Evolutionary conservation across 2,113 vertebrate genomes (phyloP).

Genomic region (Lasiurus borealis): DNA sequence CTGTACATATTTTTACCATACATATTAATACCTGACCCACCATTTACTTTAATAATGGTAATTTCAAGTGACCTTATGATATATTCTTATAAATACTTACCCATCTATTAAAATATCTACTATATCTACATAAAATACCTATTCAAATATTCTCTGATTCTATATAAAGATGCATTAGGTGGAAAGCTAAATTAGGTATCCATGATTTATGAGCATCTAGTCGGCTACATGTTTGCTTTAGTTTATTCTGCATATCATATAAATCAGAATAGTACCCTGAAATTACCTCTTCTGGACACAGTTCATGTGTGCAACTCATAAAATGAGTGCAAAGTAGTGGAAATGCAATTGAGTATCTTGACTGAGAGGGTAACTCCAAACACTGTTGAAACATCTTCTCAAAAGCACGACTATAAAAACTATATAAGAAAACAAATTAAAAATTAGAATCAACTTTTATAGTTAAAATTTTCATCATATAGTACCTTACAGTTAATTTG

Average conservation of each 20-base stretch:
- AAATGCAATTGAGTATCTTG: conserved; percentile 98
- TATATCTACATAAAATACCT: neutral
- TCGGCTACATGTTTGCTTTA: neutral
- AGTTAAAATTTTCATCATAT: neutral
- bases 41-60: conserved; percentile 53
- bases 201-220: neutral
- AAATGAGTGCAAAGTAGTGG: conserved; percentile 99
- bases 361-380: conserved; percentile 98
- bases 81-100: neutral
- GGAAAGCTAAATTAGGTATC: neutral
- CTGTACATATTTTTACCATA: neutral
- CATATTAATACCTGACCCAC: neutral
- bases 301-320: conserved; percentile 99
- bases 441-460: conserved; percentile 62
- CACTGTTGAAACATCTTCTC: conserved; percentile 99
- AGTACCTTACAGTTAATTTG: neutral
- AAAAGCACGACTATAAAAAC: conserved; percentile 99
- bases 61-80: conserved; percentile 9
- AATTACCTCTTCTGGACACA: conserved; percentile 98
- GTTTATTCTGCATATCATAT: neutral
- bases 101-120: neutral
- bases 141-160: conserved; percentile 49
- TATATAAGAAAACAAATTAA: conserved; percentile 84
- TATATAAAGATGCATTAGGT: neutral
- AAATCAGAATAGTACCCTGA: neutral